Base-by-base conservation (phyloP, 2,797 vertebrate genomes). In the Carapus acus region DNA sequence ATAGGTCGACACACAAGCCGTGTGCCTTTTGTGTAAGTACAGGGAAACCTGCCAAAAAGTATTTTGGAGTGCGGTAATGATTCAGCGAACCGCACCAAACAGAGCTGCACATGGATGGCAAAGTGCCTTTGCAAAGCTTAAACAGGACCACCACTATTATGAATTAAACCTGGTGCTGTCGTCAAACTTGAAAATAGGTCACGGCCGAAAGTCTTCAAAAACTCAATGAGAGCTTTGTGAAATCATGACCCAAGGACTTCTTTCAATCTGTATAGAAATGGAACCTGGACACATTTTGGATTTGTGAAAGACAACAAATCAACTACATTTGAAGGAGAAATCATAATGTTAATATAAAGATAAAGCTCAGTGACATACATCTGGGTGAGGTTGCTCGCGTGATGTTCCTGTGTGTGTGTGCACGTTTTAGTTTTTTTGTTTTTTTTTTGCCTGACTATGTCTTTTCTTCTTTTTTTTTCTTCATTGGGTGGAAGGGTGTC, bases 291-390 rank as follows among this genome's bases (percentile, higher is more conserved):
- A n/a, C n/a, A n/a, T n/a, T n/a, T n/a, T n/a, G n/a, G n/a, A n/a
- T n/a, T n/a, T n/a, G n/a, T n/a, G n/a, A n/a, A n/a, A n/a, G n/a
- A n/a, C n/a, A n/a, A n/a, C n/a, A n/a, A n/a, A n/a, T n/a, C n/a
- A 67, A 75, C 52, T 42, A 62, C 43, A 54, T 54, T 67, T 43
- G 7, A 8, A 55, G 45, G 42, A 60, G 51, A 59, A 73, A 68
- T 76, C 22, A 58, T 58, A 71, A 48, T 6, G 45, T 24, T 65
- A 63, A 69, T 63, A 77, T 62, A 76, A 68, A 78, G 43, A 27
- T 62, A 74, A 31, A 48, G 62, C 62, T 42, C 58, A 71, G 68
- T 70, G 67, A 76, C 57, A 68, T 64, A 69, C 24, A 75, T 58
- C 64, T 73, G 47, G 43, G 23, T 59, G 49, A 74, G 63, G 48